Base-by-base conservation (phyloP, 2,797 vertebrate genomes). In the Sandelia bainsii region DNA sequence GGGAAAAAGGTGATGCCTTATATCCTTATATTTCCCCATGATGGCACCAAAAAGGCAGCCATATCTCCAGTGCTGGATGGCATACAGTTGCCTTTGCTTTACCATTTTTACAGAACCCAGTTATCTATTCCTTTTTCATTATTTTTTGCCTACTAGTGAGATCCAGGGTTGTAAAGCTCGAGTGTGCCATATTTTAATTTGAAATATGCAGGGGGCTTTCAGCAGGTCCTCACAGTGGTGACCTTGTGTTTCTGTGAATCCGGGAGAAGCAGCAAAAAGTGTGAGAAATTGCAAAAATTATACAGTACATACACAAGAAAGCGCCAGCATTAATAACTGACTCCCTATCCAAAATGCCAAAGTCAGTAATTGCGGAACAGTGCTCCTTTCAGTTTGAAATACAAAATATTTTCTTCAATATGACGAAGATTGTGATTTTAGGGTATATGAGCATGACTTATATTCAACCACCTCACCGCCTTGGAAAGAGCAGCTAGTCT, bases 171-270 rank as follows among this genome's bases (percentile, higher is more conserved):
- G 13, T 13, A 40, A 1, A 29, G 22, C 27, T 32, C 12, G 12
- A n/a, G 10, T 59, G 52, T 23, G 17, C 59, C 22, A 6, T 27
- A 61, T 61, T 74, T 69, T 70, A 72, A 57, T 73, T 77, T 68
- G 16, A 68, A 68, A 62, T 23, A 22, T 14, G 23, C 11, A 0
- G 7, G 39, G 44, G 58, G 16, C n/a, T 5, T 40, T 59, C 17
- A 16, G 61, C 49, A 12, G 27, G 44, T 52, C 25, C 7, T 42
- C 29, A 37, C 17, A 56, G n/a, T 22, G 29, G 25, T 65, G 67
- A 72, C 70, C 70, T 68, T 56, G 27, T 51, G 52, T 48, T 46
- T 52, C 39, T 44, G 19, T 22, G 29, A 25, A 6, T 76, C 4
- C 4, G 22, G 5, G 37, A 58, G 19, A 46, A n/a, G 50, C 42